Percentiles rank a stretch among this genome's conserved stretches.
Evolutionary conservation across 2,888 invertebrate genomes (phyloP).

Genomic region (Druceiella hillmani): DNA sequence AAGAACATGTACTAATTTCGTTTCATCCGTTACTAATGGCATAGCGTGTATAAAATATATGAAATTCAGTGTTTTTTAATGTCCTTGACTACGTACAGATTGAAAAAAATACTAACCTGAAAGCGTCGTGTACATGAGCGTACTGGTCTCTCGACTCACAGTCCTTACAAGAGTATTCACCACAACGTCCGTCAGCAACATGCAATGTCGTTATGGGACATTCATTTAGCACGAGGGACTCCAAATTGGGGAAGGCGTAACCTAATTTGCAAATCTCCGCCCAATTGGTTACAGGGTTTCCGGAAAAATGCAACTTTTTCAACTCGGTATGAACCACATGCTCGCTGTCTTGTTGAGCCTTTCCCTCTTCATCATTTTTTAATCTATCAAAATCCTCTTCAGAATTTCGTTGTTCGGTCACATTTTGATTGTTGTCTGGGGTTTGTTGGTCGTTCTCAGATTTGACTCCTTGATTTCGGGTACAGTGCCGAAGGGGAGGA

Average conservation of each 20-base stretch:
- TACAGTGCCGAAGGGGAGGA: not conserved
- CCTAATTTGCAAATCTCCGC: slow-evolving; percentile 78
- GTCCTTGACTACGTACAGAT: too few species aligned
- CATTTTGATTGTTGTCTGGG: slow-evolving; percentile 38
- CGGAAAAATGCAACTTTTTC: slow-evolving; percentile 80
- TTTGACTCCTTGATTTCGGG: slow-evolving; percentile 34
- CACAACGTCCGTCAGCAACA: slow-evolving; percentile 26
- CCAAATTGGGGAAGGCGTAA: slow-evolving; percentile 77
- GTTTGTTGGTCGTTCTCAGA: slow-evolving; percentile 32
- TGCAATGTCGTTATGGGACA: slow-evolving; percentile 63
- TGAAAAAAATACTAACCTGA: slow-evolving; percentile 40
- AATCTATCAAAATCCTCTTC: slow-evolving; percentile 28
- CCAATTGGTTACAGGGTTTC: slow-evolving; percentile 84
- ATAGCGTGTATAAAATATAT: too few species aligned
- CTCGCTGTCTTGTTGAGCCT: slow-evolving; percentile 16
- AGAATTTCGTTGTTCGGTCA: slow-evolving; percentile 28
- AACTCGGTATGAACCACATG: slow-evolving; percentile 58
- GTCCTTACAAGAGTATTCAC: slow-evolving; percentile 51
- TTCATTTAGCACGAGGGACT: slow-evolving; percentile 80
- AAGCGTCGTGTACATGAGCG: slow-evolving; percentile 57
- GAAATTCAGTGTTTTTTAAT: too few species aligned
- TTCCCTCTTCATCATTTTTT: slow-evolving; percentile 20
- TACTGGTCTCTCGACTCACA: slow-evolving; percentile 43
- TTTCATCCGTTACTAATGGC: too few species aligned
- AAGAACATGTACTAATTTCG: too few species aligned